These are phyloP conservation scores for Diarsia brunnea DNA, from an alignment of 2,888 invertebrate species.

Conservation along the genomic window DNA sequence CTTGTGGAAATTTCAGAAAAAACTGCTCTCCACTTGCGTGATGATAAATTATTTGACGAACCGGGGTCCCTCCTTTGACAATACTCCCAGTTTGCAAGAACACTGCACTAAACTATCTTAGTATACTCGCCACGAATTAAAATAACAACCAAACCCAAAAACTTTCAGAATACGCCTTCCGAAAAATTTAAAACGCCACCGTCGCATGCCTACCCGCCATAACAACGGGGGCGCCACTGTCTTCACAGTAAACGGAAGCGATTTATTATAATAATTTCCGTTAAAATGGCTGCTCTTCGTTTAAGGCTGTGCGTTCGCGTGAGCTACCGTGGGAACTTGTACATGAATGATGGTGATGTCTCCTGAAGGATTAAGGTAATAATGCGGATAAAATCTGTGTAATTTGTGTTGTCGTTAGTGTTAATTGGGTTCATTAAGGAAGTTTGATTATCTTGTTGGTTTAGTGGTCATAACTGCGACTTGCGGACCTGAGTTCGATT, in stretches of 20 bases:
- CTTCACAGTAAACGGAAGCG: conserved; percentile 80
- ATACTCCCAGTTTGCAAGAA: background rate
- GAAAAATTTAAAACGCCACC: conserved; percentile 75
- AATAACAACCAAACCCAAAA: background rate
- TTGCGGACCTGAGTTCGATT: no score
- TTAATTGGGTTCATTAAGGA: conserved; percentile 29
- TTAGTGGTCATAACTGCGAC: no score
- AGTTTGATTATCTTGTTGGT: background rate
- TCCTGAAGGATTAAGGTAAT: conserved; percentile 55
- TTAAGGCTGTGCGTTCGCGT: conserved; percentile 67
- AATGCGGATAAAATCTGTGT: conserved; percentile 42
- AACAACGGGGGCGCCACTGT: conserved; percentile 77
- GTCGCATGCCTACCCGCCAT: conserved; percentile 82
- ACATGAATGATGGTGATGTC: conserved; percentile 65
- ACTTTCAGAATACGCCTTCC: conserved; percentile 63
- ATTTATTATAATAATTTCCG: conserved; percentile 85
- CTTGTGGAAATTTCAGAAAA: background rate
- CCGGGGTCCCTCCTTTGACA: background rate
- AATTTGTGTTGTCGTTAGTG: conserved; percentile 2
- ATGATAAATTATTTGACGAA: background rate
- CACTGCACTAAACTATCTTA: background rate
- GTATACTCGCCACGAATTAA: background rate
- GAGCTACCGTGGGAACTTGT: conserved; percentile 69
- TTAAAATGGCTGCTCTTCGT: conserved; percentile 75
- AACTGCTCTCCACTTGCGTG: background rate